Evolutionary conservation across 2,113 vertebrate genomes (phyloP).

Genomic region (Motacilla alba): DNA sequence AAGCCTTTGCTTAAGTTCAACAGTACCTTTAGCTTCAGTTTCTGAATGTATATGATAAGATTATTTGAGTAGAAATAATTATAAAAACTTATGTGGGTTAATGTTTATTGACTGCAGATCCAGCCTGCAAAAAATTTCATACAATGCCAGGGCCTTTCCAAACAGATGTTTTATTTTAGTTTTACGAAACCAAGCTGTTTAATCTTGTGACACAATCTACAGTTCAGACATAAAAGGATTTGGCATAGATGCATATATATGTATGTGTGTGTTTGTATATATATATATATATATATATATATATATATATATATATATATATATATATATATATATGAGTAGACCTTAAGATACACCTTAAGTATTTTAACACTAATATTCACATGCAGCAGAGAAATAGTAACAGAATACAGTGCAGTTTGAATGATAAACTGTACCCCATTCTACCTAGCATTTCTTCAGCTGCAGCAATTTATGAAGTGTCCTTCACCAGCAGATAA

Average conservation of each 20-base stretch:
- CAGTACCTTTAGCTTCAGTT: not conserved
- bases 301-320: accelerated
- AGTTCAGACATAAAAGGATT: slow-evolving; percentile 46
- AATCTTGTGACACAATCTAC: slow-evolving; percentile 56
- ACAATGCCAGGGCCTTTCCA: not conserved
- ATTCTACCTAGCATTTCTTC: not conserved
- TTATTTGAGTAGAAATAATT: slow-evolving; percentile 19
- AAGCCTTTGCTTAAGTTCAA: not conserved
- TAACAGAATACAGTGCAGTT: not conserved
- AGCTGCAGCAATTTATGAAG: slow-evolving; percentile 6
- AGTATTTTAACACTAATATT: slow-evolving; percentile 23
- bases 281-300: accelerated
- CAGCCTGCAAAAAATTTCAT: not conserved
- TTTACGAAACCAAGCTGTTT: slow-evolving; percentile 36
- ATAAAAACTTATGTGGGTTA: not conserved
- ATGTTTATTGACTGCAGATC: slow-evolving; percentile 5
- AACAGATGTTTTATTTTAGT: slow-evolving; percentile 67
- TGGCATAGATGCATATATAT: not conserved
- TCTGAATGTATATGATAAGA: not conserved
- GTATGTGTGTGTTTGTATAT: accelerated
- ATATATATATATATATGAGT: not conserved
- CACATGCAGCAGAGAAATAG: not conserved
- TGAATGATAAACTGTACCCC: not conserved
- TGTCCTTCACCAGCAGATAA: slow-evolving; percentile 9
- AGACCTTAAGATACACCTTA: not conserved